Conservation (phyloP, 2,113 vertebrate genomes). For the Rhinichthys klamathensis region DNA sequence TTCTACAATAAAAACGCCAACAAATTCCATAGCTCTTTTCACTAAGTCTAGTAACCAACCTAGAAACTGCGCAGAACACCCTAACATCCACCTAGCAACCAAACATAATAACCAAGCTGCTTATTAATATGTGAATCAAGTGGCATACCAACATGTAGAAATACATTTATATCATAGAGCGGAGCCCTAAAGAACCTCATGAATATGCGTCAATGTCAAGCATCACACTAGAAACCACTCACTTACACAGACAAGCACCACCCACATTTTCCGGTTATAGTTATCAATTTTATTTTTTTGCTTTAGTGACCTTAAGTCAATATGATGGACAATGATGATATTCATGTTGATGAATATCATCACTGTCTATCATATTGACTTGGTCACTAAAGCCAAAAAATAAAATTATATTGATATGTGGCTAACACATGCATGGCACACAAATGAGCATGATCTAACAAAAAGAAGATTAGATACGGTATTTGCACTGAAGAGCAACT, state of each 20-base stretch:
- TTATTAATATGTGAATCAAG: too few species aligned
- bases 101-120: too few species aligned
- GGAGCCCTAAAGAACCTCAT: too few species aligned
- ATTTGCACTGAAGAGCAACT: constrained; percentile 2
- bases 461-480: constrained; percentile 20
- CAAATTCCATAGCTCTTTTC: too few species aligned
- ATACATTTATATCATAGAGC: too few species aligned
- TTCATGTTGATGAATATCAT: constrained; percentile 1
- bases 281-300: neutral
- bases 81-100: too few species aligned
- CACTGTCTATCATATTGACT: neutral
- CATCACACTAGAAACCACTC: too few species aligned
- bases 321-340: neutral
- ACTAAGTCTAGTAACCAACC: too few species aligned
- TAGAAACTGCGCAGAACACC: too few species aligned
- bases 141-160: too few species aligned
- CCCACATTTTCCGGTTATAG: neutral
- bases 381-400: neutral
- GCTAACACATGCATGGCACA: neutral
- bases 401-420: neutral
- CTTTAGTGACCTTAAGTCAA: neutral
- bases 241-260: neutral
- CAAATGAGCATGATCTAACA: neutral
- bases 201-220: too few species aligned
- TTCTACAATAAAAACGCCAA: too few species aligned